These are phyloP conservation scores for Enoplosus armatus DNA, from an alignment of 2,797 vertebrate genomes.

Conservation along the genomic window DNA sequence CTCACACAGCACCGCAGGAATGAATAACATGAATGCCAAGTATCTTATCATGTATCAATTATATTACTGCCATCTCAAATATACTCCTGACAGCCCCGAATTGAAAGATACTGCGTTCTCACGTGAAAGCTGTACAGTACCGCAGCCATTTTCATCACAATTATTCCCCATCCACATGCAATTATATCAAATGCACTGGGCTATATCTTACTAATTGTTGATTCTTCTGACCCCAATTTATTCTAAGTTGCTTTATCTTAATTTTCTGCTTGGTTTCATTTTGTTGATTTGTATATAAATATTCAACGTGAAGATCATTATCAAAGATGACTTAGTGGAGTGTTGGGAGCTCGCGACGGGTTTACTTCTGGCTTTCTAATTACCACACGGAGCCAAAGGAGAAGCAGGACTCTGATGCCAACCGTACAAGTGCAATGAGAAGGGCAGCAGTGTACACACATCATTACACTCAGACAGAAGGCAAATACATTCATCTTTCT, in stretches of 20 bases:
- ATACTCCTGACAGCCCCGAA: constrained; percentile 51
- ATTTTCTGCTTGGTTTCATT: constrained; percentile 99
- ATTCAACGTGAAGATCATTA: constrained; percentile 93
- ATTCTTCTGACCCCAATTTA: constrained; percentile 99
- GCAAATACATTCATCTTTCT: constrained; percentile 83
- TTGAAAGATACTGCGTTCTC: constrained; percentile 31
- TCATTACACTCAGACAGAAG: constrained; percentile 83
- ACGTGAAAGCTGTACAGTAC: constrained; percentile 27
- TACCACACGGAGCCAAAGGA: constrained; percentile 77
- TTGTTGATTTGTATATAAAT: constrained; percentile 99
- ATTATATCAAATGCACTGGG: constrained; percentile 96
- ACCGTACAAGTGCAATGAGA: constrained; percentile 77
- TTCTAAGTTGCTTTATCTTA: constrained; percentile 98
- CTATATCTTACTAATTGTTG: constrained; percentile 98
- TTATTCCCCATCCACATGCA: constrained; percentile 90
- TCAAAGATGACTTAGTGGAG: constrained; percentile 91
- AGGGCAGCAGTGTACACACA: constrained; percentile 82
- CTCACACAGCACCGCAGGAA: constrained; percentile 41
- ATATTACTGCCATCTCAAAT: constrained; percentile 50
- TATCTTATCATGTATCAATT: constrained; percentile 69
- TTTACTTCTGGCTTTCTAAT: constrained; percentile 80
- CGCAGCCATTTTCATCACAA: constrained; percentile 76
- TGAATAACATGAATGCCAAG: constrained; percentile 68
- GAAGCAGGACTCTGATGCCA: constrained; percentile 77
- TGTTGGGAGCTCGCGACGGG: constrained; percentile 66